Evolutionary conservation across 2,888 invertebrate species (phyloP), one percentile per base, ranked within the genome.

Genomic region (Scotopteryx bipunctaria): DNA sequence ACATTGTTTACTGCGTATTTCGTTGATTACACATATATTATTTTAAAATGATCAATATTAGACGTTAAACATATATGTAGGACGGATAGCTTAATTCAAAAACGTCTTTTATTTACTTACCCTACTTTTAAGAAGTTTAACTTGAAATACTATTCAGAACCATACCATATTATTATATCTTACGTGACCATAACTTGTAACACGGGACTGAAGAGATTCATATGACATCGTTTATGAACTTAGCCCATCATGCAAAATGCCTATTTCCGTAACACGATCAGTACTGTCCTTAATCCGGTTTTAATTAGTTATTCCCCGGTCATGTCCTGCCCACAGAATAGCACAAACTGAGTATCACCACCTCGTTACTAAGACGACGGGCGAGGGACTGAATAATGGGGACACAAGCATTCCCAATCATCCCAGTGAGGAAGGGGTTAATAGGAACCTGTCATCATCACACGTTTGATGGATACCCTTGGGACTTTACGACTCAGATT

Each of bases 351-450:
- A 14, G 27, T 21, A 37, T 9, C 25, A 19, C 33, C 47, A 27
- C 40, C n/a, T 37, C 25, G 33, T 40, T 33, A 25, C 25, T 16
- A 17, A 36, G 27, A 33, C 27, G 38, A 17, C 32, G 32, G 13
- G 15, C 23, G 13, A 29, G 40, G 37, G 33, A 31, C 9, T 33
- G 9, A 31, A 44, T 45, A 29, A 41, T 41, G 23, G 19, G 13
- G 40, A 36, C 16, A 40, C 32, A 35, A 8, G 23, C 33, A 31
- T 44, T 43, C 45, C 35, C 29, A 51, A 45, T 41, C 33, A 44
- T 29, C 33, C n/a, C 9, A 21, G 23, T 21, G 32, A 36, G 37
- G 6, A 27, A 9, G 13, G 42, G 31, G 42, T 29, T 48, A 3
- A 31, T 19, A 37, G 16, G 17, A 32, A 13, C 29, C 5, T 31